Evolutionary conservation across 1,140 invertebrate species (phyloP).

Genomic region (Diplogasteroides magnus): DNA sequence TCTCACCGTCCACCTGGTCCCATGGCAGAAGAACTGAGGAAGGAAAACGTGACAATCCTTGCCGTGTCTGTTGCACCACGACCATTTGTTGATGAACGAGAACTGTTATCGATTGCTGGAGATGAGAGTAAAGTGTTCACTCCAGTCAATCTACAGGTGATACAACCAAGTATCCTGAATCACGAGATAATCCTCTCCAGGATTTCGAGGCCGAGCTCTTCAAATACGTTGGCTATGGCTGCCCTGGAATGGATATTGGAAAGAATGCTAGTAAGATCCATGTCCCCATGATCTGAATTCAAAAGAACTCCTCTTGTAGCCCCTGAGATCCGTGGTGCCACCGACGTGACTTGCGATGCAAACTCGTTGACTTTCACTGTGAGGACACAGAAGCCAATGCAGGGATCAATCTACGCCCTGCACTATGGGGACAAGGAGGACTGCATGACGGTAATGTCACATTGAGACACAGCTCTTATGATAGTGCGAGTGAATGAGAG

Average conservation of each 20-base stretch:
- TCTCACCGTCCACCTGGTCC: constrained; percentile 27
- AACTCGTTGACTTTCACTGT: constrained; percentile 53
- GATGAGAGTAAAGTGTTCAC: constrained; percentile 45
- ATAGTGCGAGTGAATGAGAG: too few species aligned
- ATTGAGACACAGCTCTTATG: too few species aligned
- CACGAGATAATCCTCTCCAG: constrained; percentile 22
- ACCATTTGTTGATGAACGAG: constrained; percentile 41
- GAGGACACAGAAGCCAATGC: constrained; percentile 47
- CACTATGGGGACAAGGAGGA: constrained; percentile 43
- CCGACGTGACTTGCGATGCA: constrained; percentile 46
- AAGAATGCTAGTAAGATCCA: constrained; percentile 40
- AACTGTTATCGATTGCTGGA: constrained; percentile 45
- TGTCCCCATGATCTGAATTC: background rate
- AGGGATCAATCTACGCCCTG: constrained; percentile 49
- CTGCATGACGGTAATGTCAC: constrained; percentile 40
- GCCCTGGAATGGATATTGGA: constrained; percentile 44
- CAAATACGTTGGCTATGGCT: constrained; percentile 52
- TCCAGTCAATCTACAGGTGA: constrained; percentile 34
- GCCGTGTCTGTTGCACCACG: constrained; percentile 19
- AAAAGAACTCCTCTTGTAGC: constrained; percentile 30
- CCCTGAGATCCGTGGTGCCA: constrained; percentile 47
- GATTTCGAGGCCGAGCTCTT: constrained; percentile 46
- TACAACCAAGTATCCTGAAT: background rate
- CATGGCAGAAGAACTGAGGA: constrained; percentile 12
- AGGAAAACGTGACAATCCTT: constrained; percentile 18